Conservation (phyloP, 2,113 vertebrate genomes). For the Tachysurus vachellii region DNA sequence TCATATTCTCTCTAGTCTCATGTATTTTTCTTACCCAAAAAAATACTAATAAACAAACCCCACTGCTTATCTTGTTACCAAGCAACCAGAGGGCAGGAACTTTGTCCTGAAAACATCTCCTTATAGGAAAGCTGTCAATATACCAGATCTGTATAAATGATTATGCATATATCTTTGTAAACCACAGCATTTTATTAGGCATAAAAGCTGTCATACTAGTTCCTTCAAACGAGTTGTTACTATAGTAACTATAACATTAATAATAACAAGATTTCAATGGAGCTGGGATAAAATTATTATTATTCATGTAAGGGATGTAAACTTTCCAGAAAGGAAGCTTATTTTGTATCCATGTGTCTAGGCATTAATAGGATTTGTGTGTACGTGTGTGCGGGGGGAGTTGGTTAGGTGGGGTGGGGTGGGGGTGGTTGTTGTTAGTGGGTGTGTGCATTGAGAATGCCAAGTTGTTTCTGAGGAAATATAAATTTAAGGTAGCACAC, state of each 20-base stretch:
- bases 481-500: constrained; percentile 40
- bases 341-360: neutral
- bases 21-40: neutral
- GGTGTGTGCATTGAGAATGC: neutral
- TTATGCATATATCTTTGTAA: neutral
- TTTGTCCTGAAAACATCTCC: neutral
- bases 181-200: neutral
- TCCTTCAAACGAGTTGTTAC: neutral
- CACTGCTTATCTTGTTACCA: neutral
- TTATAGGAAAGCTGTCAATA: neutral
- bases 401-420: neutral
- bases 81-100: neutral
- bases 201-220: neutral
- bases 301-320: neutral
- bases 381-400: neutral
- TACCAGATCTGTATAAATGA: neutral
- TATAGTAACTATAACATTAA: neutral
- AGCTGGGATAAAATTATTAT: neutral
- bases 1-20: neutral
- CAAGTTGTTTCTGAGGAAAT: constrained; percentile 30
- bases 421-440: neutral
- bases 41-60: too few species aligned
- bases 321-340: neutral
- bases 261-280: neutral
- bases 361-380: constrained; percentile 17